Evolutionary conservation across 1,140 invertebrate genomes (phyloP).

Genomic region (Papilio xuthus): DNA sequence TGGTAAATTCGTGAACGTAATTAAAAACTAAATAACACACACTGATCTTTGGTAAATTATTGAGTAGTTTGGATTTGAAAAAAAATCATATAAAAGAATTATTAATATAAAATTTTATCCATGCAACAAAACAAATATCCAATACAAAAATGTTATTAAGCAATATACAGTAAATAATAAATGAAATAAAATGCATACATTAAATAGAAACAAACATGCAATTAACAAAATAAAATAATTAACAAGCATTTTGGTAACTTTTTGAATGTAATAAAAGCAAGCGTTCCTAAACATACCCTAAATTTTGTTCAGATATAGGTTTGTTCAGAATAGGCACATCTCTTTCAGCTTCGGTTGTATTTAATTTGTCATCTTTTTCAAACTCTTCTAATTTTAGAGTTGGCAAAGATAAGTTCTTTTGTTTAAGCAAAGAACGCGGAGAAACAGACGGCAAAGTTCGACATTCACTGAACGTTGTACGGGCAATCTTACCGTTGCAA

Average conservation of each 20-base stretch:
- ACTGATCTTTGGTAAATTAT: slow-evolving; percentile 42
- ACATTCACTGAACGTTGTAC: slow-evolving; percentile 61
- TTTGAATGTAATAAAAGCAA: slow-evolving; percentile 35
- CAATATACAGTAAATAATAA: slow-evolving; percentile 6
- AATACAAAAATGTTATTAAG: slow-evolving; percentile 40
- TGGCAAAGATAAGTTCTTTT: slow-evolving; percentile 72
- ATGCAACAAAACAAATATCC: slow-evolving; percentile 43
- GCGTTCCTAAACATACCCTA: slow-evolving; percentile 84
- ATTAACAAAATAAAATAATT: slow-evolving; percentile 20
- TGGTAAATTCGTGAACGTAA: slow-evolving; percentile 58
- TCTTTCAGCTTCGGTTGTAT: slow-evolving; percentile 65
- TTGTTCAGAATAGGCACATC: slow-evolving; percentile 60
- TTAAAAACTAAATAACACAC: slow-evolving; percentile 61
- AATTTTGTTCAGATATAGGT: slow-evolving; percentile 85
- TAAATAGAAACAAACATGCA: slow-evolving; percentile 37
- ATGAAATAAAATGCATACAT: neutral
- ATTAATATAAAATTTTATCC: slow-evolving; percentile 18
- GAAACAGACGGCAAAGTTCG: slow-evolving; percentile 64
- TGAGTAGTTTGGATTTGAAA: slow-evolving; percentile 38
- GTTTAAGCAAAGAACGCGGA: slow-evolving; percentile 62
- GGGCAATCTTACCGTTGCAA: slow-evolving; percentile 61
- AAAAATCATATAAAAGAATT: slow-evolving; percentile 22
- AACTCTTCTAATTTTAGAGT: slow-evolving; percentile 73
- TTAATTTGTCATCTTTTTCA: slow-evolving; percentile 57
- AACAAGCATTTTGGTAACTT: slow-evolving; percentile 46